Conservation (phyloP, 1,140 invertebrate genomes). For the Drosophila jambulina region DNA sequence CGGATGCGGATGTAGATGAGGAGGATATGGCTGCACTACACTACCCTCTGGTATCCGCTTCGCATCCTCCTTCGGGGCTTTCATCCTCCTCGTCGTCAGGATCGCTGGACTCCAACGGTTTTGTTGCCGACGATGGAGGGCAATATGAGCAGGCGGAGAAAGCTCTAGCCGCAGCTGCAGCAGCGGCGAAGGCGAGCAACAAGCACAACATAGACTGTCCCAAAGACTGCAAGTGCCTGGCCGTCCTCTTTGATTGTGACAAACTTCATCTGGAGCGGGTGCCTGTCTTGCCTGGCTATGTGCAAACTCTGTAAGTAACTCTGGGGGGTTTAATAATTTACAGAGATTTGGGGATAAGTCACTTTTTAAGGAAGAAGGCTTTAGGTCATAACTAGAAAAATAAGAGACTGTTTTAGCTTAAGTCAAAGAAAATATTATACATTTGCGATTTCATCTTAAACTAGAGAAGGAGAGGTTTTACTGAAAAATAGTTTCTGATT, state of each 20-base stretch:
- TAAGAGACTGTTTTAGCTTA: too few species aligned
- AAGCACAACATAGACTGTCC: conserved; percentile 85
- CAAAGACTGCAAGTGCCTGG: conserved; percentile 87
- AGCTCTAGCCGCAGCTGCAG: conserved; percentile 60
- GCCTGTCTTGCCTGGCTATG: conserved; percentile 88
- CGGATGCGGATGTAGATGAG: conserved; percentile 49
- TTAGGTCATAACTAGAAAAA: neutral
- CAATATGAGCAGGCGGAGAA: conserved; percentile 78
- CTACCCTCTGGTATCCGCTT: conserved; percentile 34
- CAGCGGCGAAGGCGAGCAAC: conserved; percentile 39
- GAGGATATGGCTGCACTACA: conserved; percentile 58
- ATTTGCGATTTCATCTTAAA: too few species aligned
- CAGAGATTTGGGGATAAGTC: neutral
- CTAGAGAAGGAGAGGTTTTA: too few species aligned
- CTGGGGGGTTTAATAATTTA: neutral
- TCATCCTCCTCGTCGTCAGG: conserved; percentile 41
- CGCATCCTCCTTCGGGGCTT: conserved; percentile 6
- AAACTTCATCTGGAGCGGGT: conserved; percentile 87
- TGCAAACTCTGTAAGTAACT: conserved; percentile 87
- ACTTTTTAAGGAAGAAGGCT: neutral
- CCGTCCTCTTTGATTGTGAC: conserved; percentile 87
- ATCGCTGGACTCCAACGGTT: conserved; percentile 76
- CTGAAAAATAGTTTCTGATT: too few species aligned
- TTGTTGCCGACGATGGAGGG: conserved; percentile 75
- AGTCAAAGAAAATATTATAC: too few species aligned